Evolutionary conservation across 1,140 invertebrate genomes (phyloP).

Genomic region (Psilanteris sp.): DNA sequence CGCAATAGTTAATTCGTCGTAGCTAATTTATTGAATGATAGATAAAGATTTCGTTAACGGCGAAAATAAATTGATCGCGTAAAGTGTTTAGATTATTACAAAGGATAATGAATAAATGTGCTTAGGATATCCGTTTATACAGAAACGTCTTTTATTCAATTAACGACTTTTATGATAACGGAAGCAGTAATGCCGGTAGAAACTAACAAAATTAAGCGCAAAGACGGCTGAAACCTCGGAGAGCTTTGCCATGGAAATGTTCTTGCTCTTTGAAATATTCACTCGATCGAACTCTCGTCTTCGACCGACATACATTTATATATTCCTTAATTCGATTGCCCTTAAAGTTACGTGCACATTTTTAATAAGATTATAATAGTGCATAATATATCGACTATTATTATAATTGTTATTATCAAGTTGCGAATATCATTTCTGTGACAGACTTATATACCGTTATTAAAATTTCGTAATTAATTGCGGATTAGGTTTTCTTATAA

Average conservation of each 20-base stretch:
- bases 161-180: slow-evolving; percentile 35
- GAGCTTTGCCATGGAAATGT: slow-evolving; percentile 49
- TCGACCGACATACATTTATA: slow-evolving; percentile 29
- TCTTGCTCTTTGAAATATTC: slow-evolving; percentile 33
- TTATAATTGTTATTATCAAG: slow-evolving; percentile 9
- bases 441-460: neutral
- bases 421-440: neutral
- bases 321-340: slow-evolving; percentile 39
- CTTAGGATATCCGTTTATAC: slow-evolving; percentile 5
- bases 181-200: slow-evolving; percentile 22
- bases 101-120: neutral
- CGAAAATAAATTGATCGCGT: neutral
- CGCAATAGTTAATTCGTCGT: no score
- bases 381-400: slow-evolving; percentile 2
- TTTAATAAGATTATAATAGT: slow-evolving; percentile 18
- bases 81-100: slow-evolving; percentile 3
- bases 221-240: slow-evolving; percentile 39
- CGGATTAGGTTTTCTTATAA: no score
- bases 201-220: slow-evolving; percentile 53
- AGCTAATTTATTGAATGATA: neutral
- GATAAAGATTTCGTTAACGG: neutral
- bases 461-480: no score
- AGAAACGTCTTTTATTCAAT: slow-evolving; percentile 27
- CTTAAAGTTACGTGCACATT: slow-evolving; percentile 2
- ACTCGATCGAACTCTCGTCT: slow-evolving; percentile 26